phyloP scores from a whole-genome alignment of 2,888 invertebrate species.

The Lasioglossum figueresi region DNA sequence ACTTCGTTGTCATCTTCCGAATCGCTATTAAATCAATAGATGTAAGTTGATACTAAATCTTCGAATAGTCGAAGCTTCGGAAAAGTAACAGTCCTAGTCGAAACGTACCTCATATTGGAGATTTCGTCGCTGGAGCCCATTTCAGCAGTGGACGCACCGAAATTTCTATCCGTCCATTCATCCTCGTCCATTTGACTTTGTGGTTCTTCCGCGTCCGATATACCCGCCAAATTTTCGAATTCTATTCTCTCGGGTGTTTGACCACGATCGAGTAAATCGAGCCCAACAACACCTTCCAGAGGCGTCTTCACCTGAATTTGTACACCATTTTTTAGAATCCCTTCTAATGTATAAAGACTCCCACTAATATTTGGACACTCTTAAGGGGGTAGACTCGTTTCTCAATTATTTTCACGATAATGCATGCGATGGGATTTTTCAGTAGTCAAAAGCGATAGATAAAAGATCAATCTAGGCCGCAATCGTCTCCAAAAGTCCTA shows the following conservation, averaged over 20 bases:
- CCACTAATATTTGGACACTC: too few relatives aligned
- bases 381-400: too few relatives aligned
- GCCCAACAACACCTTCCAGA: conserved; percentile 84
- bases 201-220: conserved; percentile 88
- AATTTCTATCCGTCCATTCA: conserved; percentile 97
- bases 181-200: conserved; percentile 95
- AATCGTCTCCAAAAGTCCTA: too few relatives aligned
- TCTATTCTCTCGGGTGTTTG: conserved; percentile 92
- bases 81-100: too few relatives aligned
- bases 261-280: conserved; percentile 85
- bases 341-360: neutral
- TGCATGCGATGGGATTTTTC: too few relatives aligned
- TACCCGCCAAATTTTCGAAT: conserved; percentile 89
- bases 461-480: too few relatives aligned
- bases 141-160: conserved; percentile 91
- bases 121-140: conserved; percentile 88
- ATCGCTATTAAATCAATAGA: conserved; percentile 82
- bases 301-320: conserved; percentile 74
- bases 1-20: conserved; percentile 88
- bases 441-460: too few relatives aligned
- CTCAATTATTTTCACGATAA: too few relatives aligned
- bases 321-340: neutral
- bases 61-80: too few relatives aligned
- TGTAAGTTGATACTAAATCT: neutral
- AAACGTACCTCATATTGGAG: conserved; percentile 85